Percentiles rank a stretch among this genome's conserved stretches.
phyloP scores from a whole-genome alignment of 2,797 vertebrate species.

The Cryptoblepharus egeriae region DNA sequence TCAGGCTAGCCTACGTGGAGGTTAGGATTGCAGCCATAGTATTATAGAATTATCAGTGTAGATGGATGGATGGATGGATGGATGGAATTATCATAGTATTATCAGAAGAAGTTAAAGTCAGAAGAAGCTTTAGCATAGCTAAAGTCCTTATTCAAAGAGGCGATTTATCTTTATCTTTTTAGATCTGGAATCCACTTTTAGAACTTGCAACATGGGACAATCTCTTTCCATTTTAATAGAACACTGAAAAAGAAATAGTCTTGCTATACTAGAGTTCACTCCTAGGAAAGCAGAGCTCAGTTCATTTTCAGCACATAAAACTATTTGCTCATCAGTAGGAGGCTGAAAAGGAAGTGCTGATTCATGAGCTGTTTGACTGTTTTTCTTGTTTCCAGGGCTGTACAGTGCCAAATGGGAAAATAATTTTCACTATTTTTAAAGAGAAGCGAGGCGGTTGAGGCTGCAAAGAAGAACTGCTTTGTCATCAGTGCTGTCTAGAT shows the following conservation, averaged over 20 bases:
- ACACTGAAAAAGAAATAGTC: neutral
- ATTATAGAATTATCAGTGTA: too few relatives aligned
- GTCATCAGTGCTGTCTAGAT: neutral
- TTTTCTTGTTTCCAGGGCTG: neutral
- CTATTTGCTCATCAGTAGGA: neutral
- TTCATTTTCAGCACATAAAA: neutral
- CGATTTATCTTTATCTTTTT: neutral
- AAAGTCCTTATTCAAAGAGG: neutral
- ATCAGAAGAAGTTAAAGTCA: neutral
- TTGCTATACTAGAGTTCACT: neutral
- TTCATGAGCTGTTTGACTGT: neutral
- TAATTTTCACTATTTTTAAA: neutral
- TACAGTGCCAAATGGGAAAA: neutral
- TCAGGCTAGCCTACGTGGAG: too few relatives aligned
- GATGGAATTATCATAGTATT: too few relatives aligned
- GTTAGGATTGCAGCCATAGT: too few relatives aligned
- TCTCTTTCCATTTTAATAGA: neutral
- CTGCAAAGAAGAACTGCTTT: neutral
- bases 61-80: too few relatives aligned
- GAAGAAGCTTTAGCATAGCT: too few relatives aligned
- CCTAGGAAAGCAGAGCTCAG: neutral
- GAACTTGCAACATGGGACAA: neutral
- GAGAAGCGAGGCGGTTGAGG: neutral
- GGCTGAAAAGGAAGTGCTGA: constrained; percentile 10
- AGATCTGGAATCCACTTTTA: neutral